A percentile compares a stretch with the other conserved stretches of the same genome.
These are phyloP conservation scores for Timema cristinae DNA, from an alignment of 2,888 invertebrate species.

Conservation along the genomic window DNA sequence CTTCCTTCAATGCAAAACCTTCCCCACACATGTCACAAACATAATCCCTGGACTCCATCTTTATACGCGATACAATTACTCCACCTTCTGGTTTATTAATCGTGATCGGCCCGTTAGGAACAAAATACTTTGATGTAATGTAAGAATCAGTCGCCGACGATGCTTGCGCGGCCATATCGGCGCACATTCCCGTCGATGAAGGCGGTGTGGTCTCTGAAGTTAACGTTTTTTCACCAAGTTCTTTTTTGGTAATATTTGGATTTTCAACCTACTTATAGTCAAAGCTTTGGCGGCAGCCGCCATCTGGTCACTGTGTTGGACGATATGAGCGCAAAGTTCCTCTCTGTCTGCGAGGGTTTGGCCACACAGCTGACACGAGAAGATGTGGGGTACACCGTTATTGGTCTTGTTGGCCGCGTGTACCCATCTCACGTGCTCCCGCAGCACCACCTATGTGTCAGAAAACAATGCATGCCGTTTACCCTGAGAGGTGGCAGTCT, in stretches of 20 bases:
- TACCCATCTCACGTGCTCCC: conserved; percentile 81
- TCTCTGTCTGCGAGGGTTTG: conserved; percentile 64
- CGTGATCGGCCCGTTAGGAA: too few relatives aligned
- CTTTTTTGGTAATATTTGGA: too few relatives aligned
- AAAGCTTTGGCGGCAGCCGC: conserved; percentile 76
- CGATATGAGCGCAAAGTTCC: conserved; percentile 75
- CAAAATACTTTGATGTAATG: too few relatives aligned
- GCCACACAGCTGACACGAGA: conserved; percentile 69
- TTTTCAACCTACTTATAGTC: conserved; percentile 34
- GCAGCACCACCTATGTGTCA: conserved; percentile 58
- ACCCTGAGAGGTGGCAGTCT: too few relatives aligned
- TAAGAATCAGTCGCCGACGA: conserved; percentile 57
- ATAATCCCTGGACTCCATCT: conserved; percentile 52
- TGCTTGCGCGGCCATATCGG: conserved; percentile 57
- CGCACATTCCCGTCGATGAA: too few relatives aligned
- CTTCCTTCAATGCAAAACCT: conserved; percentile 68
- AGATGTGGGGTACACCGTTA: conserved; percentile 46
- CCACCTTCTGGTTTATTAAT: too few relatives aligned
- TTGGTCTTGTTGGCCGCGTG: conserved; percentile 72
- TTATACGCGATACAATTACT: too few relatives aligned
- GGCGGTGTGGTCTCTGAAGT: too few relatives aligned
- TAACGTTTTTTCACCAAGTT: too few relatives aligned
- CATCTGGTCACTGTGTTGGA: conserved; percentile 80
- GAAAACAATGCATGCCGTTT: background rate
- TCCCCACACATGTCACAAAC: conserved; percentile 81